phyloP scores from a whole-genome alignment of 1,140 invertebrate genomes.

The Melanaphis sacchari region DNA sequence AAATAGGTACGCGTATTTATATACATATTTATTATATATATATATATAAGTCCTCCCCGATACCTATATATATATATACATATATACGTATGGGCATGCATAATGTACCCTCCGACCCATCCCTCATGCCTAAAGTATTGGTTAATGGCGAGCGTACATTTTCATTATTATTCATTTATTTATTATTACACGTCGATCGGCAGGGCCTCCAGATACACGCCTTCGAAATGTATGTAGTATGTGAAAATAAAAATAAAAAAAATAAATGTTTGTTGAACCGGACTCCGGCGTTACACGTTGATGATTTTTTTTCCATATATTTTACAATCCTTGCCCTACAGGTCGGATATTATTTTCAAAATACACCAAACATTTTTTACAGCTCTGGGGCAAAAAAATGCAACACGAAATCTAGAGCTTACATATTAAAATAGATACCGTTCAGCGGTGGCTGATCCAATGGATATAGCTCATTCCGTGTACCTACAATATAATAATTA shows the following conservation, averaged over 20 bases:
- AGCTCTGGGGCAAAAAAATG: neutral
- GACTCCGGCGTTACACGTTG: conserved; percentile 39
- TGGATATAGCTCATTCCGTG: neutral
- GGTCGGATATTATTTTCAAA: neutral
- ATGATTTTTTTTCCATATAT: neutral
- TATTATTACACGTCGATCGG: conserved; percentile 56
- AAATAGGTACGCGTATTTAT: neutral
- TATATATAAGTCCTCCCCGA: neutral
- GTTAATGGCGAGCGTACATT: neutral
- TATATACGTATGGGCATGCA: neutral
- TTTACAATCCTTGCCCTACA: neutral
- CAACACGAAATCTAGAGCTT: neutral
- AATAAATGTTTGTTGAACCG: conserved; percentile 27
- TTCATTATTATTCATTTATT: conserved; percentile 56
- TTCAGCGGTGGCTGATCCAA: neutral
- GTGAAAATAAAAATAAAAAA: conserved; percentile 19
- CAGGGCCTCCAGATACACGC: conserved; percentile 42
- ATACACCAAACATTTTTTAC: neutral
- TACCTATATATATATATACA: neutral
- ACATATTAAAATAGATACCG: neutral
- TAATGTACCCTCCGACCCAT: neutral
- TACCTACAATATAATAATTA: neutral
- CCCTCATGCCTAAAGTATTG: neutral
- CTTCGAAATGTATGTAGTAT: neutral
- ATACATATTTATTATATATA: neutral